Evolutionary conservation across 2,113 vertebrate genomes (phyloP).

Genomic region (Atractosteus spatula): DNA sequence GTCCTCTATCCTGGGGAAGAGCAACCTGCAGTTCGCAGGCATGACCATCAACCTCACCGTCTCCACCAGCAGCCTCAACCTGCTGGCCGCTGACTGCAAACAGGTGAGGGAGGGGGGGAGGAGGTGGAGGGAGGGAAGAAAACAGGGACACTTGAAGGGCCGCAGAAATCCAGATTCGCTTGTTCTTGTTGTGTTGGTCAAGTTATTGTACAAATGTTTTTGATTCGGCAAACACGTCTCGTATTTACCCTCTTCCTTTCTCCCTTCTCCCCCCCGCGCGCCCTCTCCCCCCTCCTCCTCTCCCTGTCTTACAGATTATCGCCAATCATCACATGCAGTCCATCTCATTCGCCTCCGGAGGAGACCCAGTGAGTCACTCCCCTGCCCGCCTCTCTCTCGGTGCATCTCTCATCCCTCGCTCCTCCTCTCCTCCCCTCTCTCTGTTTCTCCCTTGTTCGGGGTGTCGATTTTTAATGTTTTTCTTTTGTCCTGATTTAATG

Average conservation of each 20-base stretch:
- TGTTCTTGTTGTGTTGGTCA: too few species aligned
- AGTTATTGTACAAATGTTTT: too few species aligned
- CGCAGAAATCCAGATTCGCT: too few species aligned
- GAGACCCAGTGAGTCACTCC: constrained; percentile 87
- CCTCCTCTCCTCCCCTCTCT: neutral
- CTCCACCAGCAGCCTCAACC: constrained; percentile 97
- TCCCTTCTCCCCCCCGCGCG: constrained; percentile 28
- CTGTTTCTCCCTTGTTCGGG: too few species aligned
- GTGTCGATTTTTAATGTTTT: too few species aligned
- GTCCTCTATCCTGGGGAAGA: constrained; percentile 90
- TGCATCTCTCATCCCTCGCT: neutral
- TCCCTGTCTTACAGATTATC: constrained; percentile 76
- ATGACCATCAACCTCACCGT: constrained; percentile 97
- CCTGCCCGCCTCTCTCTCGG: constrained; percentile 11
- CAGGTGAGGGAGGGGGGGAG: constrained; percentile 72
- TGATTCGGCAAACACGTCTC: too few species aligned
- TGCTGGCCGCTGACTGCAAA: constrained; percentile 95
- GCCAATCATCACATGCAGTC: constrained; percentile 97
- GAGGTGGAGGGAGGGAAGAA: neutral
- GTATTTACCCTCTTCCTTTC: neutral
- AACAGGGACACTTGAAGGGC: neutral
- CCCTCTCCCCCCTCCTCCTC: constrained; percentile 3
- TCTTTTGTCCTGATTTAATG: too few species aligned
- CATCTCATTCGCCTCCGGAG: constrained; percentile 92
- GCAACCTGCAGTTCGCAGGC: constrained; percentile 95